These are phyloP conservation scores for Nemotelus nigrinus DNA, from an alignment of 2,888 invertebrate genomes.

Conservation along the genomic window DNA sequence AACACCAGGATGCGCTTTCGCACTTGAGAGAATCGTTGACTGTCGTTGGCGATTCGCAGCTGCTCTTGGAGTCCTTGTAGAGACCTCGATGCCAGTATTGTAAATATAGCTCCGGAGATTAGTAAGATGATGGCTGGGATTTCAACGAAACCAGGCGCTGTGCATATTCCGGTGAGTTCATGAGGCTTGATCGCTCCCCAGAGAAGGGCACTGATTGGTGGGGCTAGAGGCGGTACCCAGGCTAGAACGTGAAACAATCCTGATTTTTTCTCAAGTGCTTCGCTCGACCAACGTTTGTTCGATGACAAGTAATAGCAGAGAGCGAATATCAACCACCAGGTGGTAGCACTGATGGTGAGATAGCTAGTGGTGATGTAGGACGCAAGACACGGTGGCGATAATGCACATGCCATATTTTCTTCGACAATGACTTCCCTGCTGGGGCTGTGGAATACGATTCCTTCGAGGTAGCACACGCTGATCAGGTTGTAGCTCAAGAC, in stretches of 20 bases:
- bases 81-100: constrained; percentile 62
- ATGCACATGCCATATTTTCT: constrained; percentile 61
- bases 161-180: constrained; percentile 85
- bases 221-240: constrained; percentile 88
- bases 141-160: constrained; percentile 66
- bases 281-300: constrained; percentile 92
- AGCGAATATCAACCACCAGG: constrained; percentile 90
- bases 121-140: constrained; percentile 60
- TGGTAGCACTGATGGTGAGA: constrained; percentile 80
- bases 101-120: constrained; percentile 60
- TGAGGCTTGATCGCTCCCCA: constrained; percentile 81
- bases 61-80: constrained; percentile 60
- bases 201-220: constrained; percentile 84
- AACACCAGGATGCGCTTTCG: constrained; percentile 62
- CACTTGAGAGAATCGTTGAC: constrained; percentile 62
- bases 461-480: constrained; percentile 77
- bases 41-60: constrained; percentile 50
- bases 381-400: constrained; percentile 74
- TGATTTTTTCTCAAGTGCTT: constrained; percentile 87
- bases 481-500: constrained; percentile 87
- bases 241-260: constrained; percentile 86
- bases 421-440: constrained; percentile 58
- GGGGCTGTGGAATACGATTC: constrained; percentile 69
- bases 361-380: constrained; percentile 81
- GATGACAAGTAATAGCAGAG: constrained; percentile 91